A percentile compares a stretch with the other conserved stretches of the same genome.
Evolutionary conservation across 2,888 invertebrate genomes (phyloP).

Genomic region (Linyphia triangularis): DNA sequence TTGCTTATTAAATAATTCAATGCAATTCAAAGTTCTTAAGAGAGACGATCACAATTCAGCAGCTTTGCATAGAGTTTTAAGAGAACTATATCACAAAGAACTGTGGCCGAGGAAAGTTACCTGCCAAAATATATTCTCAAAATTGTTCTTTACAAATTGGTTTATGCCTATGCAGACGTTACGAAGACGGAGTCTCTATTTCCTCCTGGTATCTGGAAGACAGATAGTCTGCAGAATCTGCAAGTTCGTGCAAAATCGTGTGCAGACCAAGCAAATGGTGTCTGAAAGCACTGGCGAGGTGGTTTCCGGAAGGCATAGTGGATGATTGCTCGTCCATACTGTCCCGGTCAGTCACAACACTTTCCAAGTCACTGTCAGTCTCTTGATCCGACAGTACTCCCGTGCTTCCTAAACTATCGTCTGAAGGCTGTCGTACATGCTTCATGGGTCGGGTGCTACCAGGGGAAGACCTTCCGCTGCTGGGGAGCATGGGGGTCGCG

Average conservation of each 20-base stretch:
- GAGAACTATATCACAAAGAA: slow-evolving; percentile 25
- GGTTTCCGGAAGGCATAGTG: slow-evolving; percentile 63
- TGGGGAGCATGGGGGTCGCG: slow-evolving; percentile 25
- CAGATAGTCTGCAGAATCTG: slow-evolving; percentile 79
- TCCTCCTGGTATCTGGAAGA: slow-evolving; percentile 79
- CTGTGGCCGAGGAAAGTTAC: slow-evolving; percentile 27
- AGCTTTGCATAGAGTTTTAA: slow-evolving; percentile 14
- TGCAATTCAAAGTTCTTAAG: neutral
- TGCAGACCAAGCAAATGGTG: slow-evolving; percentile 80
- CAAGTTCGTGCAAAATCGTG: slow-evolving; percentile 79
- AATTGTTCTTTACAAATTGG: slow-evolving; percentile 32
- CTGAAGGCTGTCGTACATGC: slow-evolving; percentile 76
- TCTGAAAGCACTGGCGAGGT: slow-evolving; percentile 79
- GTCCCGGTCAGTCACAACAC: slow-evolving; percentile 76
- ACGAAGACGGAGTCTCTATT: slow-evolving; percentile 76
- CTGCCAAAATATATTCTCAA: slow-evolving; percentile 25
- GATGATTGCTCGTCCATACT: slow-evolving; percentile 76
- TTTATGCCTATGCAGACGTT: slow-evolving; percentile 52
- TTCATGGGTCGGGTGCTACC: slow-evolving; percentile 60
- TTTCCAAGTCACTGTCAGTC: slow-evolving; percentile 77
- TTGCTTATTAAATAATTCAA: slow-evolving; percentile 6
- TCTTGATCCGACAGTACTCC: slow-evolving; percentile 77
- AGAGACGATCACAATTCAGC: slow-evolving; percentile 40
- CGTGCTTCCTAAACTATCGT: slow-evolving; percentile 76
- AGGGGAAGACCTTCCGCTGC: slow-evolving; percentile 65